These are phyloP conservation scores for Platysternon megacephalum DNA, from an alignment of 2,113 vertebrate species.

Conservation along the genomic window DNA sequence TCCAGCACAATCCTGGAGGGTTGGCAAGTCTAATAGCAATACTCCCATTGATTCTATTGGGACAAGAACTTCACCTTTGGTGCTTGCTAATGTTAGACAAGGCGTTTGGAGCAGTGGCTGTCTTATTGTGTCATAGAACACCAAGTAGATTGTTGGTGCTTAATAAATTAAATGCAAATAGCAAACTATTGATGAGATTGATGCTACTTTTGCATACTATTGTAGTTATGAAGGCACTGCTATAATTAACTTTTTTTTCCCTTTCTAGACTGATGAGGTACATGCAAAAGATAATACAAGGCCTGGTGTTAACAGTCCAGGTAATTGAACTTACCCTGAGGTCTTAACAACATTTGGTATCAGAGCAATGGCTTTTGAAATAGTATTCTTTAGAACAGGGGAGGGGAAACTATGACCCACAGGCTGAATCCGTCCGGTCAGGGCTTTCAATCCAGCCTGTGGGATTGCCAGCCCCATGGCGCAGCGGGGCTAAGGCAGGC, in stretches of 20 bases:
- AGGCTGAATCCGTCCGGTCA: too few relatives aligned
- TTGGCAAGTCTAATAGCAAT: not conserved
- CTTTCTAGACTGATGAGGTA: constrained; percentile 92
- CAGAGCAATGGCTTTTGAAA: not conserved
- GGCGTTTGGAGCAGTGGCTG: not conserved
- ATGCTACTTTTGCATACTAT: not conserved
- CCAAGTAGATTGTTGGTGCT: not conserved
- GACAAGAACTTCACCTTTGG: not conserved
- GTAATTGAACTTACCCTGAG: constrained; percentile 66
- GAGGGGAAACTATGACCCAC: too few relatives aligned
- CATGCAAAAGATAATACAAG: constrained; percentile 95
- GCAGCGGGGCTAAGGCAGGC: too few relatives aligned
- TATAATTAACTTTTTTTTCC: not conserved
- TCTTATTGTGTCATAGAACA: not conserved
- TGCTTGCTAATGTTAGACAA: not conserved
- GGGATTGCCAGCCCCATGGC: too few relatives aligned
- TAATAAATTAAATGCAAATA: not conserved
- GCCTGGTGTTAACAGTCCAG: constrained; percentile 88
- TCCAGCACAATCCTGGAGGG: too few relatives aligned
- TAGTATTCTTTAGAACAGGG: not conserved
- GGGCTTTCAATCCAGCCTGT: too few relatives aligned
- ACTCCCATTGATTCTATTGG: not conserved
- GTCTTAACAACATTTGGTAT: too few relatives aligned
- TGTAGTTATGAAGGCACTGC: not conserved
- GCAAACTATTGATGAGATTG: not conserved